Percentiles rank a stretch among this genome's conserved stretches.
Evolutionary conservation across 1,140 invertebrate species (phyloP).

Genomic region (Thrips palmi): DNA sequence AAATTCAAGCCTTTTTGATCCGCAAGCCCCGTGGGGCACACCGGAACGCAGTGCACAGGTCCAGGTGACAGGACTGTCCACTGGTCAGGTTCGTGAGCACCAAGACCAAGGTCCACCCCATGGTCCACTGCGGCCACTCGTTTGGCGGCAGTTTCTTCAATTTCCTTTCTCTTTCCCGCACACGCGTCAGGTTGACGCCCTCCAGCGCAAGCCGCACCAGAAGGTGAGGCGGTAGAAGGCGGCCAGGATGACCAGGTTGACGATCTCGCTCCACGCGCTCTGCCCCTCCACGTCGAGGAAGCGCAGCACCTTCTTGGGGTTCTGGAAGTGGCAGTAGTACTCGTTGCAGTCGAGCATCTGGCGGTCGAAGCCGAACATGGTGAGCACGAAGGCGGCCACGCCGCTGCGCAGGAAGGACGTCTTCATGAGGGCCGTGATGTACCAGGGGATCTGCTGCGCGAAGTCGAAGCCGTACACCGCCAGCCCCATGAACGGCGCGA

Average conservation of each 20-base stretch:
- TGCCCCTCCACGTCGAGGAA: constrained; percentile 15
- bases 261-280: constrained; percentile 13
- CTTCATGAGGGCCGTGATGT: constrained; percentile 38
- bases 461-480: constrained; percentile 47
- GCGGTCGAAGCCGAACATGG: constrained; percentile 37
- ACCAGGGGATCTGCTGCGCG: constrained; percentile 32
- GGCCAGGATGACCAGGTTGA: constrained; percentile 13
- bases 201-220: constrained; percentile 15
- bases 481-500: constrained; percentile 40
- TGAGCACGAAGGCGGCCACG: constrained; percentile 34
- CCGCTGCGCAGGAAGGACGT: constrained; percentile 39
- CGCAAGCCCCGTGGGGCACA: too few relatives aligned
- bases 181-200: too few relatives aligned
- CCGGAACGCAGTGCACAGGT: too few relatives aligned
- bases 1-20: too few relatives aligned
- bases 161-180: too few relatives aligned
- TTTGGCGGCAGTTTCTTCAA: too few relatives aligned
- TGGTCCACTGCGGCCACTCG: too few relatives aligned
- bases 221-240: constrained; percentile 13
- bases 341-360: constrained; percentile 30
- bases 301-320: constrained; percentile 17
- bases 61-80: too few relatives aligned
- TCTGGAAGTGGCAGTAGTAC: constrained; percentile 17
- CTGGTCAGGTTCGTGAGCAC: too few relatives aligned
- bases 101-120: too few relatives aligned